Conservation (phyloP, 2,113 vertebrate species). For the Misgurnus mizolepis region DNA sequence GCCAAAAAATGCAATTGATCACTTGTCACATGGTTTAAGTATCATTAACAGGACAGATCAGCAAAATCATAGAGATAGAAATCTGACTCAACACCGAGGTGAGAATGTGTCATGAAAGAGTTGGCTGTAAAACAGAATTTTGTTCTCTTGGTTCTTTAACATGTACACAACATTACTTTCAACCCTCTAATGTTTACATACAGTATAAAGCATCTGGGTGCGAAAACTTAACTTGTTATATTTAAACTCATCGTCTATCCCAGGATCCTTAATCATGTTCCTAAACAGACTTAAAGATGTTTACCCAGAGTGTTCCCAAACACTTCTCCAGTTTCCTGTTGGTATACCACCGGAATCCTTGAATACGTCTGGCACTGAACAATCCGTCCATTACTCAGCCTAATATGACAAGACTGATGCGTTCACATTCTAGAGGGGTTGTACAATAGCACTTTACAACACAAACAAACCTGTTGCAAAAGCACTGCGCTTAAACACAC, state of each 20-base stretch:
- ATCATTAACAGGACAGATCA: conserved; percentile 42
- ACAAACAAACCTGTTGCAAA: neutral
- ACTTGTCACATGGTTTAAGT: conserved; percentile 40
- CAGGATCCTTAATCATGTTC: conserved; percentile 7
- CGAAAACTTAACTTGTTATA: neutral
- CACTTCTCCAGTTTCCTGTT: conserved; percentile 11
- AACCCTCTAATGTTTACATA: conserved; percentile 15
- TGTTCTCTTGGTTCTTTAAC: neutral
- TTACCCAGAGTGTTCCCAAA: neutral
- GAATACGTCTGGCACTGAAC: neutral
- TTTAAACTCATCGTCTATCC: neutral
- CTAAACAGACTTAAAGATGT: conserved; percentile 8
- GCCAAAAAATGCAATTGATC: conserved; percentile 46
- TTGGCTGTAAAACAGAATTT: conserved; percentile 26
- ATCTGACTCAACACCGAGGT: conserved; percentile 1
- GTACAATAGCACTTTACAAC: neutral
- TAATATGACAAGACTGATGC: neutral
- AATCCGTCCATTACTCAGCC: neutral
- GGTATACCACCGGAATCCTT: neutral
- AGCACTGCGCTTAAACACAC: neutral
- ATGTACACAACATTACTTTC: neutral
- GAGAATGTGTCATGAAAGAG: conserved; percentile 26
- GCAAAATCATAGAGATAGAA: conserved; percentile 26
- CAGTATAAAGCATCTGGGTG: no score
- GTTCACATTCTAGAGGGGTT: neutral